Conservation (phyloP, 2,888 invertebrate species). For the Neria commutata region DNA sequence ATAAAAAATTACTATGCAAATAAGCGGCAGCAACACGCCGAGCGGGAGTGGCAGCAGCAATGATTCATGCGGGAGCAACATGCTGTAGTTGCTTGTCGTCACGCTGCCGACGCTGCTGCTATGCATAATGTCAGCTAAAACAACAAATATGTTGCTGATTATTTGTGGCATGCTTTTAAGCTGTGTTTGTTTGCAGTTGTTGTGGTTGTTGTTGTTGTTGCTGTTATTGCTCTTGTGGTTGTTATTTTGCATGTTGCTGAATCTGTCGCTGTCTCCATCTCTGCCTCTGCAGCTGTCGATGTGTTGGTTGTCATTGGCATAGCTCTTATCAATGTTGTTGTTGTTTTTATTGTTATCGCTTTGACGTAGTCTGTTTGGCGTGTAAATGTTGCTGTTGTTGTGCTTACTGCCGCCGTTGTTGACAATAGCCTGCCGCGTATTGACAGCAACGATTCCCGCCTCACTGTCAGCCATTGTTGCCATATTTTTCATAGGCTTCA, state of each 20-base stretch:
- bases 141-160: conserved; percentile 8
- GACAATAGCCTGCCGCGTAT: conserved; percentile 43
- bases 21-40: conserved; percentile 20
- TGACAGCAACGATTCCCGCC: conserved; percentile 2
- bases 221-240: conserved; percentile 16
- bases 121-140: conserved; percentile 2
- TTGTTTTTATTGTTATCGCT: conserved; percentile 31
- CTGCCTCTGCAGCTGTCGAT: conserved; percentile 26
- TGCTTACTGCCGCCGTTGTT: conserved; percentile 27
- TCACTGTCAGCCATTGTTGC: too few relatives aligned
- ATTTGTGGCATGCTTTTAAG: conserved; percentile 21
- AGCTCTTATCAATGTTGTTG: conserved; percentile 14
- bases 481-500: too few relatives aligned
- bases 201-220: conserved; percentile 25
- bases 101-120: too few relatives aligned
- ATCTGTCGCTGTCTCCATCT: too few relatives aligned
- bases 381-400: too few relatives aligned
- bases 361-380: too few relatives aligned
- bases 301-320: conserved; percentile 20
- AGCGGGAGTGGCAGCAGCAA: not conserved
- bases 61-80: not conserved
- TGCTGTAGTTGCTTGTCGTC: not conserved
- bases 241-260: too few relatives aligned
- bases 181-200: conserved; percentile 30
- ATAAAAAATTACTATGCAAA: conserved; percentile 49